These are phyloP conservation scores for Xenops minutus DNA, from an alignment of 2,797 vertebrate genomes.

Conservation along the genomic window DNA sequence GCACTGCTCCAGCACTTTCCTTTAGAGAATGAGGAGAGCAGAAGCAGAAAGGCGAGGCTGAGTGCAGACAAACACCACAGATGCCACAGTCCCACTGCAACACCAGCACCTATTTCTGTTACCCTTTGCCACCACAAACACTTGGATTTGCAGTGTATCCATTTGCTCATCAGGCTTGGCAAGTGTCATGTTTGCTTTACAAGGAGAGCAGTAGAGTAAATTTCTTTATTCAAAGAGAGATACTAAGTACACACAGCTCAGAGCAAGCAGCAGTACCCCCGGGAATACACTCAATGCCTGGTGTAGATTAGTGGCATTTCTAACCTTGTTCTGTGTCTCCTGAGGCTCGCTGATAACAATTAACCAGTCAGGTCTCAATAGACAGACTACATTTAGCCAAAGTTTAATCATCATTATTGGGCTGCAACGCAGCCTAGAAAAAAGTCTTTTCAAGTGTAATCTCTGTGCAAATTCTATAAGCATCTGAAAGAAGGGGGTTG, in stretches of 20 bases:
- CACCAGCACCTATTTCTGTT: not conserved
- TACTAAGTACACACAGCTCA: not conserved
- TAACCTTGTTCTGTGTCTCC: constrained; percentile 13
- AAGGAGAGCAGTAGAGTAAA: not conserved
- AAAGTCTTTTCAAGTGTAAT: not conserved
- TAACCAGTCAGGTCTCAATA: constrained; percentile 14
- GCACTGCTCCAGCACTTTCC: not conserved
- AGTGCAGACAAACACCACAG: not conserved
- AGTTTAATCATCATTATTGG: not conserved
- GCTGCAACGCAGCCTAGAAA: not conserved
- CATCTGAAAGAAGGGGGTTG: not conserved
- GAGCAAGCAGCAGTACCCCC: not conserved
- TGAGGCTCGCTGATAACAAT: not conserved
- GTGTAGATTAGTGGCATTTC: not conserved
- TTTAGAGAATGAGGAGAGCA: not conserved
- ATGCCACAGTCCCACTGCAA: not conserved
- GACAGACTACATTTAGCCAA: not conserved
- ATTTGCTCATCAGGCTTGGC: not conserved
- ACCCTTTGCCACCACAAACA: not conserved
- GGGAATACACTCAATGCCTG: not conserved
- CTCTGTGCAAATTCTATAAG: not conserved
- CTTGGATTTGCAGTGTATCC: not conserved
- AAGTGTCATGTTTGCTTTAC: not conserved
- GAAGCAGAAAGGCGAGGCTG: not conserved
- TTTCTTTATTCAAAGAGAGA: not conserved